Base-by-base conservation (phyloP, 2,888 invertebrate genomes). In the Acronicta aceris region DNA sequence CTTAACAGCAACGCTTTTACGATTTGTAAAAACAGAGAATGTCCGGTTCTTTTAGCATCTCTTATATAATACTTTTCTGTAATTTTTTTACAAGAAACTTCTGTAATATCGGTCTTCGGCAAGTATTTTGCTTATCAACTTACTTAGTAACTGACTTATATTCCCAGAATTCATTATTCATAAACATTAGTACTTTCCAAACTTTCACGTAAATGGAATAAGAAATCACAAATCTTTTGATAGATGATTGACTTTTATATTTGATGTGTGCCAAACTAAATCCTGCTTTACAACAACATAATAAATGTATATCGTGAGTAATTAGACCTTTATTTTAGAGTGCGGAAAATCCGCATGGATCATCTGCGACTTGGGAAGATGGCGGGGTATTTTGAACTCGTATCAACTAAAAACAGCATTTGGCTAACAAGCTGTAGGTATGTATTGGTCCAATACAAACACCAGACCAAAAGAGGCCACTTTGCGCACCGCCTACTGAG, bases 21-120 rank as follows among this genome's bases (percentile, higher is more conserved):
- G 96, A 96, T 64, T 91, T 94, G 78, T 96, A 98, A 83, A 98
- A 98, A 0, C 0, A 97, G 97, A 0, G 97, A 96, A 80, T 96
- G 96, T 73, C 98, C 93, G 0, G 96, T 95, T 0, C 93, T 90
- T 36, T 84, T 89, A 0, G 97, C 97, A n/a, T 96, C 95, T 15
- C 95, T 93, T 0, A 97, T 93, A 80, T 95, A 96, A 82, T 95
- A 98, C 78, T 96, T 97, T 12, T 94, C 89, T 5, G 97, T 85
- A 55, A 97, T 82, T 68, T 95, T 95, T 63, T 95, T n/a, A n/a
- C n/a, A n/a, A n/a, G n/a, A n/a, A n/a, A n/a, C n/a, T n/a, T n/a
- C n/a, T n/a, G n/a, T 96, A 53, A 96, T 96, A 66, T 96, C 96
- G 1, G 95, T 96, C 0, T 96, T 96, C 91, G 95, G 84, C 8